phyloP scores from a whole-genome alignment of 2,888 invertebrate genomes.

The Hypomecis atomaria region DNA sequence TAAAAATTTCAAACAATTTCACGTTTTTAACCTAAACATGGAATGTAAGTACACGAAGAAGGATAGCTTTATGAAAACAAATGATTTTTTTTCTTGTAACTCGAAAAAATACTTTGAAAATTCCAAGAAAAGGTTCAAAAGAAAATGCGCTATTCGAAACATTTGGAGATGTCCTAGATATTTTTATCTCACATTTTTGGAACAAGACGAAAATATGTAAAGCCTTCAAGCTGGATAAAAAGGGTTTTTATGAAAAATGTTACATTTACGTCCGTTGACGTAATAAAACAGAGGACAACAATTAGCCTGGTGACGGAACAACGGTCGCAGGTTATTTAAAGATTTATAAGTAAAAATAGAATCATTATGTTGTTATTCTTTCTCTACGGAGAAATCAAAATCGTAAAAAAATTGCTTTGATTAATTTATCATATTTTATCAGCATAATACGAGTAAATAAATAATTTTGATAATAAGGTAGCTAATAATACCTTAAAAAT shows the following conservation, averaged over 20 bases:
- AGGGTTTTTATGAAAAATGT: background rate
- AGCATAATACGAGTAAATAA: no score
- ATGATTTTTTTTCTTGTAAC: background rate
- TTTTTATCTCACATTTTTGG: background rate
- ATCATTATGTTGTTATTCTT: no score
- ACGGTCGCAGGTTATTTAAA: no score
- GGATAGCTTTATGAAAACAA: background rate
- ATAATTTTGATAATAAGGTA: no score
- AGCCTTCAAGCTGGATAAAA: background rate
- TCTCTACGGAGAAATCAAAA: no score
- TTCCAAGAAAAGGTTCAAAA: slow-evolving; percentile 1
- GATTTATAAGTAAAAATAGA: no score
- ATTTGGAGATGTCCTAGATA: background rate
- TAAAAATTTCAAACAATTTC: no score
- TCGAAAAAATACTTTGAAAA: background rate
- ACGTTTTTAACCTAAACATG: background rate
- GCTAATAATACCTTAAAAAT: no score
- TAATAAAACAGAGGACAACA: background rate
- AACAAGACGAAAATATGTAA: background rate
- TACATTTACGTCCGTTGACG: background rate
- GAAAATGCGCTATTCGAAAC: background rate
- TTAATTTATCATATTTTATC: no score
- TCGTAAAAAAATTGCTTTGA: no score
- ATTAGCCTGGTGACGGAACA: no score
- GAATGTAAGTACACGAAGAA: background rate